Conservation (phyloP, 2,888 invertebrate genomes). For the Aricia artaxerxes region DNA sequence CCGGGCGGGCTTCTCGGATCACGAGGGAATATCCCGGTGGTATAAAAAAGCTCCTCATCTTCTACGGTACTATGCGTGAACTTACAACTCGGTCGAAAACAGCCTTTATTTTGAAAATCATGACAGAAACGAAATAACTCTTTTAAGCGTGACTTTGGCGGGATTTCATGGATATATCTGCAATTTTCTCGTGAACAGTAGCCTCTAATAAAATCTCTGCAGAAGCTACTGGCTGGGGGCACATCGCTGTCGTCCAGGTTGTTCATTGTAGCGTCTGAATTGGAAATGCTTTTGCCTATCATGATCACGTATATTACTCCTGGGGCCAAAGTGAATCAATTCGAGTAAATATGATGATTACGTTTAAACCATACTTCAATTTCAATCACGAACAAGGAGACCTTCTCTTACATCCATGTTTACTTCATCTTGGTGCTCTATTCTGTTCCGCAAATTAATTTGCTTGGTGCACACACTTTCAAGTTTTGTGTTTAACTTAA, state of each 20-base stretch:
- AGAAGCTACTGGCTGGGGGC: conserved; percentile 55
- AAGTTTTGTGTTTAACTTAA: neutral
- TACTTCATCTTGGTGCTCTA: neutral
- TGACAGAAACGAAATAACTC: conserved; percentile 79
- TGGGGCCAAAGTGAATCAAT: neutral
- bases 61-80: conserved; percentile 86
- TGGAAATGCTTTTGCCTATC: conserved; percentile 50
- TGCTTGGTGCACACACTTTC: neutral
- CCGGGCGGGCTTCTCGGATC: conserved; percentile 62
- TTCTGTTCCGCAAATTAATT: neutral
- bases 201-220: conserved; percentile 76
- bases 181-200: conserved; percentile 79
- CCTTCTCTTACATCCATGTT: neutral
- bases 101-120: conserved; percentile 85
- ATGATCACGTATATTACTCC: conserved; percentile 37
- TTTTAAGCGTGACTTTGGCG: conserved; percentile 60
- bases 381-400: neutral
- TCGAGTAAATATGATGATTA: neutral
- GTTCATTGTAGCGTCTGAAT: conserved; percentile 50
- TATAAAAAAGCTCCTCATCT: conserved; percentile 85
- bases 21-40: conserved; percentile 82
- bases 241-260: conserved; percentile 50
- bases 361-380: neutral
- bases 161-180: conserved; percentile 67
- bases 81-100: conserved; percentile 82